Evolutionary conservation across 2,113 vertebrate species (phyloP), one percentile per base, ranked within the genome.

Genomic region (Platichthys flesus): DNA sequence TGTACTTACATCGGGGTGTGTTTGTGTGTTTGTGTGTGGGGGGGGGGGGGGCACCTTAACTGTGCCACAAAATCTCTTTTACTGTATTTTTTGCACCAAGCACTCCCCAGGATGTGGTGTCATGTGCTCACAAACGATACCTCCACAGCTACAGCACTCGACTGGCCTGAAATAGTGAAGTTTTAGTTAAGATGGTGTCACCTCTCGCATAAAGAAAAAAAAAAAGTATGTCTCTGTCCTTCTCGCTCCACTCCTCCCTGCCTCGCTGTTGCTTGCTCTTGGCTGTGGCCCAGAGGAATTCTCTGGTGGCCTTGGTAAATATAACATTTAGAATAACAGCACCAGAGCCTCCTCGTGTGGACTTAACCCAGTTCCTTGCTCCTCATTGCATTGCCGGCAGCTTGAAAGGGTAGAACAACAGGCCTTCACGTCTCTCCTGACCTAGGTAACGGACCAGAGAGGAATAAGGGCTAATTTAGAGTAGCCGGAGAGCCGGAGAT

Each of bases 351-450:
- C 89, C 74, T 75, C 78, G 62, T 92, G 93, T 93, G 90, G 92
- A 92, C 81, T 89, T 92, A 93, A 93, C 91, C 92, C 86, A 93
- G 87, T 92, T 93, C 88, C 85, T 91, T 88, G 92, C 84, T 92
- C 81, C 85, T 88, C 8, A 76, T 88, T 90, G 86, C 65, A 85
- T 82, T 83, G 85, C 81, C 88, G 85, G 91, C 42, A 73, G 81
- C 82, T 91, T 76, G 66, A 66, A 79, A 37, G 83, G 75, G 65
- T 54, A 78, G 69, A 81, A 88, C 82, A 91, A 85, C 81, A 89
- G 75, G 82, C 81, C 83, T 89, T 81, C 84, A 64, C 82, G 82
- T 85, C 78, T 89, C 72, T 86, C 79, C 82, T 89, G 85, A 90
- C 90, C 89, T 74, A 70, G 78, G 86, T 85, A 76, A 81, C 64